phyloP scores from a whole-genome alignment of 1,140 invertebrate species.

The Dermatophagoides farinae region DNA sequence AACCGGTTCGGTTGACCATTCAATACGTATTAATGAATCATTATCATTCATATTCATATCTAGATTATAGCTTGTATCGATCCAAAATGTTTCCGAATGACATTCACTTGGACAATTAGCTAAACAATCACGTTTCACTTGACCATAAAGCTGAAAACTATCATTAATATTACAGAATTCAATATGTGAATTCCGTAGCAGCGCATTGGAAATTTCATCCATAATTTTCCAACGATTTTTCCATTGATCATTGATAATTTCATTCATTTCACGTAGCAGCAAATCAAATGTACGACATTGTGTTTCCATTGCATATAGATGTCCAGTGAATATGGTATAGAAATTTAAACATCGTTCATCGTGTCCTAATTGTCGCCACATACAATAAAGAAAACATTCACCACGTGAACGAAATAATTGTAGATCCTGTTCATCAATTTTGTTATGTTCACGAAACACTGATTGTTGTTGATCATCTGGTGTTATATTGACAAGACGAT shows the following conservation, averaged over 20 bases:
- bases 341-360: not conserved
- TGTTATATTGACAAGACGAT: not conserved
- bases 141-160: not conserved
- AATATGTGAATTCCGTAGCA: no score
- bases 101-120: not conserved
- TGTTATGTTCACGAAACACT: no score
- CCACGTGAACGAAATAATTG: no score
- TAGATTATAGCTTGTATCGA: not conserved
- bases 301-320: not conserved
- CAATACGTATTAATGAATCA: not conserved
- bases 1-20: not conserved
- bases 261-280: not conserved
- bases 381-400: conserved; percentile 1
- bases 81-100: not conserved
- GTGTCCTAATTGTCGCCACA: not conserved
- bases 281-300: no score
- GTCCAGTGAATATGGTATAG: not conserved
- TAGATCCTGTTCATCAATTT: no score
- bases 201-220: no score
- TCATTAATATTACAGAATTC: no score
- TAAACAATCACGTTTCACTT: not conserved
- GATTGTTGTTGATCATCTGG: no score
- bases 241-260: not conserved
- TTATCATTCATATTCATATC: not conserved
- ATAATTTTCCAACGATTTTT: no score